phyloP scores from a whole-genome alignment of 37 sponge, comb jelly and placozoan genomes.

The Diacarnus erythraeanus region DNA sequence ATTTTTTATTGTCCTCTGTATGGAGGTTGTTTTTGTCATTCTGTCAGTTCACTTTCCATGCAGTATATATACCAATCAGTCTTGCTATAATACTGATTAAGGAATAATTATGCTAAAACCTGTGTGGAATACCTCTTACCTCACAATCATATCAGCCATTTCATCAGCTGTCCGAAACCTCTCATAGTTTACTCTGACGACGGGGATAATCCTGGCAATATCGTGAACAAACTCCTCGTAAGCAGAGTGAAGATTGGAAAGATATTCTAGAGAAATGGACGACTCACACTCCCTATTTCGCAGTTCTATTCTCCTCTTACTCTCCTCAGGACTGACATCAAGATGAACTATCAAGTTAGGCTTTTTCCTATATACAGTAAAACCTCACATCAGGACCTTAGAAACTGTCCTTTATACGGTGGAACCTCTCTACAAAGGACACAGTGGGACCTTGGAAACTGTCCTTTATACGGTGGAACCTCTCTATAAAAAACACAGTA shows the following conservation, averaged over 20 bases:
- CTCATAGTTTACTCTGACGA: conserved; percentile 93
- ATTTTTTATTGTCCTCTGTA: too few species aligned
- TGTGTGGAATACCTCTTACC: conserved; percentile 42
- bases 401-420: too few species aligned
- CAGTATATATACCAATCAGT: too few species aligned
- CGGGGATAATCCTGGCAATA: conserved; percentile 91
- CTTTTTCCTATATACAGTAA: conserved; percentile 89
- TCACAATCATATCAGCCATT: conserved; percentile 93
- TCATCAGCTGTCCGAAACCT: conserved; percentile 88
- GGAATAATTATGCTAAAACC: not conserved
- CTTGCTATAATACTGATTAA: too few species aligned
- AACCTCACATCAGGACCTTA: too few species aligned
- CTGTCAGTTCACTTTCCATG: too few species aligned
- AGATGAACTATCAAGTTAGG: conserved; percentile 96
- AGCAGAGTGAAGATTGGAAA: conserved; percentile 72
- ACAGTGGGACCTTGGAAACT: too few species aligned
- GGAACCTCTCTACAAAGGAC: too few species aligned
- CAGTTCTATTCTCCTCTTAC: conserved; percentile 80
- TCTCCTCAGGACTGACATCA: conserved; percentile 92
- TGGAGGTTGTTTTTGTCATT: too few species aligned
- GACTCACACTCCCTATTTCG: conserved; percentile 89
- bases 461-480: too few species aligned
- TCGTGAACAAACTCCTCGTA: conserved; percentile 93
- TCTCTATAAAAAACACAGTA: too few species aligned
- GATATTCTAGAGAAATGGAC: conserved; percentile 84